Conservation (phyloP, 2,888 invertebrate species). For the Cybosia mesomella region DNA sequence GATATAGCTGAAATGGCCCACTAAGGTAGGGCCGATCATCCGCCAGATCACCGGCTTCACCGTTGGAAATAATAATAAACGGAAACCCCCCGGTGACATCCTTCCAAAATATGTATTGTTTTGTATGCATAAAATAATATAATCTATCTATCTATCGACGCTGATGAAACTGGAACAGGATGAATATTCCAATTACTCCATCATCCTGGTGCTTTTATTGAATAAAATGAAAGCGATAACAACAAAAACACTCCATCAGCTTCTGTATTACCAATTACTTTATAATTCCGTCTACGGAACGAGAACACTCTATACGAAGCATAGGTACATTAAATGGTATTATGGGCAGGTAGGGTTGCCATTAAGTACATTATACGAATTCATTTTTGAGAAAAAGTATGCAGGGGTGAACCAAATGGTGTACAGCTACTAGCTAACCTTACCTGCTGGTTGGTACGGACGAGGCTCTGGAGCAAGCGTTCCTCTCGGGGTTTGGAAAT, state of each 20-base stretch:
- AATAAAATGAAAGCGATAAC: conserved; percentile 14
- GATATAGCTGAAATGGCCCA: no score
- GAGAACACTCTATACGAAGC: conserved; percentile 13
- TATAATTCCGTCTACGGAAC: conserved; percentile 17
- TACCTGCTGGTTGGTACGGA: no score
- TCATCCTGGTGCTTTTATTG: conserved; percentile 1
- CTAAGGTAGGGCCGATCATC: no score
- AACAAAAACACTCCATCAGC: conserved; percentile 16
- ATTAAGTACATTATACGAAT: background rate
- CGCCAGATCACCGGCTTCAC: no score
- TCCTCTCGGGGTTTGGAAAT: no score
- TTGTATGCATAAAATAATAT: no score
- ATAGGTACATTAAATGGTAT: conserved; percentile 13
- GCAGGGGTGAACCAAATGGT: background rate
- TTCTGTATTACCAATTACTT: conserved; percentile 17
- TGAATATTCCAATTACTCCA: conserved; percentile 2
- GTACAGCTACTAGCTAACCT: no score
- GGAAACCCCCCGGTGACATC: no score
- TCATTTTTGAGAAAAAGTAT: background rate
- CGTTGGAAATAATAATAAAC: no score
- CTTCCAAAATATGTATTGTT: no score
- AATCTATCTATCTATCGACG: background rate
- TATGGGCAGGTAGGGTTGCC: conserved; percentile 7
- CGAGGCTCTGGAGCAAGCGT: no score
- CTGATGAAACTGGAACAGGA: background rate